phyloP scores from a whole-genome alignment of 2,113 vertebrate genomes.

The Actenoides hombroni region DNA sequence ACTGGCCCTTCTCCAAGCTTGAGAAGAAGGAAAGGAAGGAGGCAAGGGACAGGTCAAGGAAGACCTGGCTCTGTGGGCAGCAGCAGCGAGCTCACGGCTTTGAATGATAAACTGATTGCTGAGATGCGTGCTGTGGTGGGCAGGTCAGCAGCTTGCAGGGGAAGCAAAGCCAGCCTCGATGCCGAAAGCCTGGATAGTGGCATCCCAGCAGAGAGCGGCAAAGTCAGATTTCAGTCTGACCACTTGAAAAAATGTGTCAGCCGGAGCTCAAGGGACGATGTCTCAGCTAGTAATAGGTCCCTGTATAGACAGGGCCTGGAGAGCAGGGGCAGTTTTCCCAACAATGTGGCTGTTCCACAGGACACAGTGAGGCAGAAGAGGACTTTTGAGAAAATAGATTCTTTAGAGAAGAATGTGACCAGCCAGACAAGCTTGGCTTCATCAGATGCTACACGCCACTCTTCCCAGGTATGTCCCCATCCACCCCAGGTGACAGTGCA shows the following conservation, averaged over 20 bases:
- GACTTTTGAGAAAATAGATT: slow-evolving; percentile 90
- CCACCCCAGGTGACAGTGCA: accelerated
- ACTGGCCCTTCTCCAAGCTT: slow-evolving; percentile 91
- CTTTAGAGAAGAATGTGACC: slow-evolving; percentile 83
- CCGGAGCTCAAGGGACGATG: slow-evolving; percentile 76
- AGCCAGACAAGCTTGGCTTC: slow-evolving; percentile 80
- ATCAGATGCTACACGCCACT: slow-evolving; percentile 68
- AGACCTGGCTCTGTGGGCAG: slow-evolving; percentile 86
- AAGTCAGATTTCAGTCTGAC: slow-evolving; percentile 80
- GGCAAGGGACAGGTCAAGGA: slow-evolving; percentile 67
- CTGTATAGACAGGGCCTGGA: slow-evolving; percentile 69
- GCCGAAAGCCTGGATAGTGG: slow-evolving; percentile 71
- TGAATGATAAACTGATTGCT: slow-evolving; percentile 87
- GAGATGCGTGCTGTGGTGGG: slow-evolving; percentile 89
- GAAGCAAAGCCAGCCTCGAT: slow-evolving; percentile 80
- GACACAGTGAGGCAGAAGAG: slow-evolving; percentile 86
- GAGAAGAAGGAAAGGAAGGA: slow-evolving; percentile 84
- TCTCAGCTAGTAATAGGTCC: slow-evolving; percentile 71
- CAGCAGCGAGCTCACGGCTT: slow-evolving; percentile 82
- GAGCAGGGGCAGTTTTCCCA: slow-evolving; percentile 29
- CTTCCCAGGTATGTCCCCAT: slow-evolving; percentile 77
- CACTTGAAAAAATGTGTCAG: slow-evolving; percentile 75
- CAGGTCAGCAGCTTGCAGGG: slow-evolving; percentile 82
- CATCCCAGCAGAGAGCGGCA: slow-evolving; percentile 59
- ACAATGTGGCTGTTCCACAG: slow-evolving; percentile 16